Conservation (phyloP, 2,888 invertebrate species). For the Pristionchus japonicus region DNA sequence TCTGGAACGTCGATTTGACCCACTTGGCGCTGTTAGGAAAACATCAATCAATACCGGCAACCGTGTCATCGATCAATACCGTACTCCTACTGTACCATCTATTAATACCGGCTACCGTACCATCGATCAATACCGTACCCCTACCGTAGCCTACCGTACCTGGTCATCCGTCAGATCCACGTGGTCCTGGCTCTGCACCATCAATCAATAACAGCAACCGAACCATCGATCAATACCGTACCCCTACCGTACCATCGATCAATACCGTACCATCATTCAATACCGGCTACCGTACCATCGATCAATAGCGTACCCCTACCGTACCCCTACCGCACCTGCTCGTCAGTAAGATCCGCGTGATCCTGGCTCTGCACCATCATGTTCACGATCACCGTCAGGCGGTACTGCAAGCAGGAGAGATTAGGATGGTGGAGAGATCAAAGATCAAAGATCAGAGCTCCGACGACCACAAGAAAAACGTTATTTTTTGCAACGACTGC, state of each 20-base stretch:
- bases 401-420: constrained; percentile 46
- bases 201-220: neutral
- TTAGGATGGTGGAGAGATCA: neutral
- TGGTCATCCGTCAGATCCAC: too few relatives aligned
- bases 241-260: neutral
- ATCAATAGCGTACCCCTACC: neutral
- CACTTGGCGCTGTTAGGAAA: too few relatives aligned
- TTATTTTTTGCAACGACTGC: too few relatives aligned
- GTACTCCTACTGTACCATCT: too few relatives aligned
- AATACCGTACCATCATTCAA: neutral
- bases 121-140: too few relatives aligned
- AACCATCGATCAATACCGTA: neutral
- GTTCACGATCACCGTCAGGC: constrained; percentile 54
- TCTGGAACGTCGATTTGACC: neutral
- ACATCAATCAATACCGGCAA: too few relatives aligned
- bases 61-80: too few relatives aligned
- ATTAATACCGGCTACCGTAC: too few relatives aligned
- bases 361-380: constrained; percentile 72
- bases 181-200: too few relatives aligned
- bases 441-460: neutral
- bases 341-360: constrained; percentile 64
- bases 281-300: too few relatives aligned
- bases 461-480: too few relatives aligned
- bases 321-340: constrained; percentile 56
- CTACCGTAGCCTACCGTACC: too few relatives aligned